phyloP scores from a whole-genome alignment of 2,113 vertebrate genomes.

The Nothocercus julius region DNA sequence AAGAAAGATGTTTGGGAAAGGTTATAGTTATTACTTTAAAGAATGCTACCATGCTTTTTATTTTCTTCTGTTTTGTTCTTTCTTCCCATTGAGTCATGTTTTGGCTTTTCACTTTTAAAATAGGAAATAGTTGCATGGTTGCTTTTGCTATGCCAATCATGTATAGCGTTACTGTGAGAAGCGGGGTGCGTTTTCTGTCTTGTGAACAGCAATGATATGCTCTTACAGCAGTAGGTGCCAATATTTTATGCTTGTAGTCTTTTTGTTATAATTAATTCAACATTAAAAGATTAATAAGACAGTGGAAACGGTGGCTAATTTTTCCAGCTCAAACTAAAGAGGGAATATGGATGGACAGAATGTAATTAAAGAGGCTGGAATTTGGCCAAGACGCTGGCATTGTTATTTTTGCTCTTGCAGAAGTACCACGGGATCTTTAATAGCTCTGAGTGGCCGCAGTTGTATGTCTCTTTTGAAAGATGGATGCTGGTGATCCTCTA shows the following conservation, averaged over 20 bases:
- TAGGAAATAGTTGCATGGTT: background rate
- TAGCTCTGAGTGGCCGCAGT: slow-evolving; percentile 21
- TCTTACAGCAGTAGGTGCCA: background rate
- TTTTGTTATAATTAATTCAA: slow-evolving; percentile 46
- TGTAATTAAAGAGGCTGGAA: slow-evolving; percentile 55
- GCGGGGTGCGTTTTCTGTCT: background rate
- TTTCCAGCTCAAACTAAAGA: slow-evolving; percentile 37
- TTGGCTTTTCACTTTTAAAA: background rate
- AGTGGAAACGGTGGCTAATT: slow-evolving; percentile 37
- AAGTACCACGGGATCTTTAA: slow-evolving; percentile 53
- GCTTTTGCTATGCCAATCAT: background rate
- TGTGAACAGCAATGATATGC: background rate
- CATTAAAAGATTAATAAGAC: slow-evolving; percentile 52
- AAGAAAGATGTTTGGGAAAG: background rate
- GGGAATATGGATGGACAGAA: slow-evolving; percentile 42
- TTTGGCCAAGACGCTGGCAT: slow-evolving; percentile 4
- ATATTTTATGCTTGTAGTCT: slow-evolving; percentile 10
- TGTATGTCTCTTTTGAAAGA: slow-evolving; percentile 42
- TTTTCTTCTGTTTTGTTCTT: background rate
- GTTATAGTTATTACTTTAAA: background rate
- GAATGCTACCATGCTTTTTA: background rate
- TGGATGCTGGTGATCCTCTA: slow-evolving; percentile 45
- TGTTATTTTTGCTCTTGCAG: slow-evolving; percentile 61
- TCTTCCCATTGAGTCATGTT: background rate
- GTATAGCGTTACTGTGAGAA: background rate